Evolutionary conservation across 2,113 vertebrate genomes (phyloP), one percentile per base, ranked within the genome.

Genomic region (Elanus axillaris): DNA sequence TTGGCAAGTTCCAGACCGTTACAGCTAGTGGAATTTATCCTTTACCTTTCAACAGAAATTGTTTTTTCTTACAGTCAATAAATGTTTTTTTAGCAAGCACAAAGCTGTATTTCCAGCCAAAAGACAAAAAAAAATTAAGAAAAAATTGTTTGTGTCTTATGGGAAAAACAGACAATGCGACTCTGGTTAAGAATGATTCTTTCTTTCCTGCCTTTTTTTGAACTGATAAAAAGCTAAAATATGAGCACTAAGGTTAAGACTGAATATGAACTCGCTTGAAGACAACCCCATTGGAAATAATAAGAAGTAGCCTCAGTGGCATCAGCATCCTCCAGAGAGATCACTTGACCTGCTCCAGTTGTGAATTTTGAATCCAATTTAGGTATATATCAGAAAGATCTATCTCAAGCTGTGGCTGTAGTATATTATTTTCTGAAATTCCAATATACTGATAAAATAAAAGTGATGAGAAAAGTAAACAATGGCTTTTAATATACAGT

Each of bases 351-450:
- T 59, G 19, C 27, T 91, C 6, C 15, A 38, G 63, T 69, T 1
- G 0, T 90, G 88, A 67, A 67, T 95, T 96, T 94, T 94, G 45
- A 72, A 94, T 95, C 47, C 63, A 87, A 56, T 95, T 88, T 88
- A 77, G 12, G 34, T 36, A 68, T 55, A 52, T 75, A 94, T 89
- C 60, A 84, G 63, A 86, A 88, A 86, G 45, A 75, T 86, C 48
- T 84, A 72, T 76, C 38, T 95, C 72, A 94, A 69, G 15, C 32
- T 69, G n/a, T 68, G 47, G 34, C 36, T 93, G 48, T 75, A 83
- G 26, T 55, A 78, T 82, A 87, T 87, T 94, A 85, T 97, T 85
- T 94, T 92, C 40, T 94, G 47, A 93, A 88, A 88, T 93, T 91
- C 58, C 85, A 90, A 67, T 63, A 59, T 53, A 62, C 47, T 16